Percentiles rank a stretch among this genome's conserved stretches.
Conservation (phyloP, 2,888 invertebrate species). For the Scelioninae gen. 1 region DNA sequence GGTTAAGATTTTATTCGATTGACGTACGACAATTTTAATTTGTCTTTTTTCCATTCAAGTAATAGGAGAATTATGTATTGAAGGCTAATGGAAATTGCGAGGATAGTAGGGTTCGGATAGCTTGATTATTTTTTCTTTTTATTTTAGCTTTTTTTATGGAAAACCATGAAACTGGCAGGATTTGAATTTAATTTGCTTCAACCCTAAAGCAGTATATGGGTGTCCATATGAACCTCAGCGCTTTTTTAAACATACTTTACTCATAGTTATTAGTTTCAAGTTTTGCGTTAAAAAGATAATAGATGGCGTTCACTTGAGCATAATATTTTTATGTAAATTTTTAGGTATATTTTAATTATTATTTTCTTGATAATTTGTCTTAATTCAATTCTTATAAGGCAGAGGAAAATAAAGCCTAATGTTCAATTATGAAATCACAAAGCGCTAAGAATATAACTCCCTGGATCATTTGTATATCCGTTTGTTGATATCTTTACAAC, state of each 20-base stretch:
- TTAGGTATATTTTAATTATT: too few relatives aligned
- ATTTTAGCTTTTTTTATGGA: not conserved
- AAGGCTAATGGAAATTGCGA: slow-evolving; percentile 8
- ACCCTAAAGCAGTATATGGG: too few relatives aligned
- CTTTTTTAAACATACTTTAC: too few relatives aligned
- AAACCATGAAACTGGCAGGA: not conserved
- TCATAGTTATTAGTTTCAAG: too few relatives aligned
- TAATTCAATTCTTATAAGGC: too few relatives aligned
- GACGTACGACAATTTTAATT: slow-evolving; percentile 11
- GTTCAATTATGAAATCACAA: slow-evolving; percentile 18
- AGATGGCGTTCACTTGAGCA: too few relatives aligned
- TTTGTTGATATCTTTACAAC: slow-evolving; percentile 48
- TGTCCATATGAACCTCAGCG: too few relatives aligned
- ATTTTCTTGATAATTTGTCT: not conserved
- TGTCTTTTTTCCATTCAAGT: not conserved
- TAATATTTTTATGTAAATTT: too few relatives aligned
- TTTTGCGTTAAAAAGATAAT: too few relatives aligned
- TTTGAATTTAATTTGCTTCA: not conserved
- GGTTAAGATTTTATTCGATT: slow-evolving; percentile 33
- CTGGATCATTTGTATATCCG: slow-evolving; percentile 3
- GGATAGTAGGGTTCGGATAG: too few relatives aligned
- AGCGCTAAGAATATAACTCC: slow-evolving; percentile 20
- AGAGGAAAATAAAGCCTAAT: slow-evolving; percentile 17
- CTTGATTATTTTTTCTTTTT: too few relatives aligned
- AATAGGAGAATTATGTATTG: not conserved